Conservation (phyloP, 1,140 invertebrate genomes). For the Dendrolimus punctatus region DNA sequence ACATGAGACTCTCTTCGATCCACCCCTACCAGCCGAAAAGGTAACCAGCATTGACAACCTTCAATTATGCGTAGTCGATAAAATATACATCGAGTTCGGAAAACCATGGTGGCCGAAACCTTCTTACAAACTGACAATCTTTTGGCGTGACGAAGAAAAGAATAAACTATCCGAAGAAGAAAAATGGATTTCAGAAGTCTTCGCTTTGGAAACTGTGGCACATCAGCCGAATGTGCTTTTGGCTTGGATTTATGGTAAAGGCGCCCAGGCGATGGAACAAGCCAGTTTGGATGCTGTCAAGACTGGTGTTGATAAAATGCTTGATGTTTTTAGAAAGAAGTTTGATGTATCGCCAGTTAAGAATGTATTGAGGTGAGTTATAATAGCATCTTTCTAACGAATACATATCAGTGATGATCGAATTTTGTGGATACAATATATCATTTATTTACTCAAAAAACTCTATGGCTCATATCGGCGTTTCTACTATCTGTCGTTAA, state of each 20-base stretch:
- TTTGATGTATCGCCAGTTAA: constrained; percentile 44
- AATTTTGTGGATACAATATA: no score
- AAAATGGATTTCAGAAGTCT: constrained; percentile 76
- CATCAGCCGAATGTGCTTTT: constrained; percentile 79
- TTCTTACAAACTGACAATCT: constrained; percentile 62
- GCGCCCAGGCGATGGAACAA: constrained; percentile 73
- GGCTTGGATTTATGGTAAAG: constrained; percentile 74
- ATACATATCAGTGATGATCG: neutral
- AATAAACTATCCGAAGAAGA: constrained; percentile 39
- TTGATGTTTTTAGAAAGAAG: constrained; percentile 40
- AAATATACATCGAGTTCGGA: constrained; percentile 82
- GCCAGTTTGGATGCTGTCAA: constrained; percentile 64
- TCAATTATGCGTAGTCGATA: constrained; percentile 81
- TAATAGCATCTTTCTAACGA: neutral
- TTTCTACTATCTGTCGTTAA: no score
- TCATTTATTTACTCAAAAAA: no score
- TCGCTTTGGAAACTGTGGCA: constrained; percentile 77
- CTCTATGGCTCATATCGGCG: no score
- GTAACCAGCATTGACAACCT: constrained; percentile 76
- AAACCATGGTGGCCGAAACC: constrained; percentile 75
- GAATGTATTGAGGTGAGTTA: constrained; percentile 32
- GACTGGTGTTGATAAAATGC: constrained; percentile 58
- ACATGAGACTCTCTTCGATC: constrained; percentile 74
- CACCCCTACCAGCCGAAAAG: constrained; percentile 74
- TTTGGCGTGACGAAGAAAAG: constrained; percentile 75